Conservation (phyloP, 2,888 invertebrate genomes). For the Aethes cnicana region DNA sequence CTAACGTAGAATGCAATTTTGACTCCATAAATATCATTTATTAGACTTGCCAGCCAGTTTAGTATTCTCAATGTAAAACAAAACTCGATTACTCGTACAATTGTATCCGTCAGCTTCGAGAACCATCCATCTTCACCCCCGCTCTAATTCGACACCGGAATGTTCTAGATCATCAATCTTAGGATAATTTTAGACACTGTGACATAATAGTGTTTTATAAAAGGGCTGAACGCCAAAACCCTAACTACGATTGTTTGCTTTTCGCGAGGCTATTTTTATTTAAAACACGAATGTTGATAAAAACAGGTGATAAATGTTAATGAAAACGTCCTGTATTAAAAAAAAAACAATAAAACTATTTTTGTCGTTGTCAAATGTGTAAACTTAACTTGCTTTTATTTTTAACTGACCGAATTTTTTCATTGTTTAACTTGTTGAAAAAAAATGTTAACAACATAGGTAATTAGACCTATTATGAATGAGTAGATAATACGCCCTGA, state of each 20-base stretch:
- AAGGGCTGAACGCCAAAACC: constrained; percentile 26
- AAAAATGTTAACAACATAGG: too few species aligned
- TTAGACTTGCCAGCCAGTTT: too few species aligned
- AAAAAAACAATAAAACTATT: neutral
- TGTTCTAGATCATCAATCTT: constrained; percentile 65
- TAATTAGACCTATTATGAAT: too few species aligned
- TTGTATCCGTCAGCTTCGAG: constrained; percentile 17
- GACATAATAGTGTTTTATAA: constrained; percentile 36
- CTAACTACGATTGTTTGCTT: constrained; percentile 10
- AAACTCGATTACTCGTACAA: constrained; percentile 22
- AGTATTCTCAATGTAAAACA: too few species aligned
- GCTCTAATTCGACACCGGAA: constrained; percentile 51
- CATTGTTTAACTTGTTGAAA: too few species aligned
- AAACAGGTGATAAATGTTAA: neutral
- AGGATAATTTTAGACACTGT: constrained; percentile 47
- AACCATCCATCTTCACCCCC: constrained; percentile 58
- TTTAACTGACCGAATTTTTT: constrained; percentile 17
- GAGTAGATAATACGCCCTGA: too few species aligned
- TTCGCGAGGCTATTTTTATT: constrained; percentile 10
- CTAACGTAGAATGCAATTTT: too few species aligned
- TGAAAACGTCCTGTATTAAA: too few species aligned
- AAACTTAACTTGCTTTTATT: constrained; percentile 4
- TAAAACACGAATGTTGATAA: neutral
- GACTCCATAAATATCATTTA: too few species aligned
- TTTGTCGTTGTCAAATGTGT: neutral